Conservation (phyloP, 1,140 invertebrate species). For the Samia ricini region DNA sequence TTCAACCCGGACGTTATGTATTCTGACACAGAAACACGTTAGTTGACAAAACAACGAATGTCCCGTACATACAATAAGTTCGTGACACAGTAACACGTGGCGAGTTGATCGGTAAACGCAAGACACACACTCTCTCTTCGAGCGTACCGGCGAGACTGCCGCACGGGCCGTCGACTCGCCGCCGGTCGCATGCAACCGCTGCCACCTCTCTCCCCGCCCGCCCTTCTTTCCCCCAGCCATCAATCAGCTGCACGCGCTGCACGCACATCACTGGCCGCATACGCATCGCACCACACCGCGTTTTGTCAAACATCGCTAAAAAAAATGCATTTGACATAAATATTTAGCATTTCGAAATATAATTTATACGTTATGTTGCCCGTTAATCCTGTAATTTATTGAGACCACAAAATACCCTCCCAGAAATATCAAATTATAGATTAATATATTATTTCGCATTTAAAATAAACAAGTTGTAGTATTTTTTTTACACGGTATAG, state of each 20-base stretch:
- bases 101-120: constrained; percentile 1
- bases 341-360: too few species aligned
- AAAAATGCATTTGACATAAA: too few species aligned
- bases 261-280: not conserved
- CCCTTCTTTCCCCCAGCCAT: not conserved
- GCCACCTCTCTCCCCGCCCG: constrained; percentile 11
- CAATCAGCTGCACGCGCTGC: too few species aligned
- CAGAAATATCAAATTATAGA: too few species aligned
- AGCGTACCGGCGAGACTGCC: constrained; percentile 32
- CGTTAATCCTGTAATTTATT: too few species aligned
- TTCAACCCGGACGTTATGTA: not conserved
- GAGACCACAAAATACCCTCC: too few species aligned
- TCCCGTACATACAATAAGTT: not conserved
- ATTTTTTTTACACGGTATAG: too few species aligned
- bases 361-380: too few species aligned
- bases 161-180: constrained; percentile 20
- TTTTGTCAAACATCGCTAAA: too few species aligned
- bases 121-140: constrained; percentile 32
- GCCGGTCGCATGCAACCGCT: constrained; percentile 21
- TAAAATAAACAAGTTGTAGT: too few species aligned
- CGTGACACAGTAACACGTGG: constrained; percentile 34
- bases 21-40: not conserved
- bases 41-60: not conserved
- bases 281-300: not conserved
- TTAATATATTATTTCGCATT: too few species aligned